Base-by-base conservation (phyloP, 2,797 vertebrate species). In the Tenualosa thibaudeaui region DNA sequence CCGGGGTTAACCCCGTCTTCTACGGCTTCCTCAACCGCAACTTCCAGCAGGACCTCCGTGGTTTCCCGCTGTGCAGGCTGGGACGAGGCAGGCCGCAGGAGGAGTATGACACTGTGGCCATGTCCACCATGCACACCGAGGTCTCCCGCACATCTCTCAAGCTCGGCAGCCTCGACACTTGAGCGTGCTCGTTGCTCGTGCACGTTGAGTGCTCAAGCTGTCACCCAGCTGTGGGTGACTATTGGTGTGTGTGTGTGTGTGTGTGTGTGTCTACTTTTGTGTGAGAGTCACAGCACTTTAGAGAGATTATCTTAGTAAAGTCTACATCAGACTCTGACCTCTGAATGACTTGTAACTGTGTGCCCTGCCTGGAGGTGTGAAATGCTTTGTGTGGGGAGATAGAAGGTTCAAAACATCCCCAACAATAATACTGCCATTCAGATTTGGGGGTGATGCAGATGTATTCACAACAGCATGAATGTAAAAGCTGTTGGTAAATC, bases 1-100 rank as follows among this genome's bases (percentile, higher is more conserved):
- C 96, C 54, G 97, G 96, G 0, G 95, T 97, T 86, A 97, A 97
- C 89, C 96, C 96, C 1, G 93, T 97, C 85, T 97, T 96, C 92
- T 97, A 97, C 0, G 96, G 96, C 24, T 97, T 97, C 89, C 94
- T 97, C 71, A 97, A 97, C 90, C 96, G 96, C 90, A 97, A 97
- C 88, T 97, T 97, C 89, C 96, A 97, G 92, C 94, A 95, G 43
- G 96, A 97, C 86, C 89, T 97, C 88, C 95, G 96, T 58, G 94
- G 96, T 75, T 96, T 97, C 88, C 95, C 94, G 15, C 68, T 75
- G 1, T 75, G 68, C 31, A 31, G 68, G 0, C 37, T 75, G 68
- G 5, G 68, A 15, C 68, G 68, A 0, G 31, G 68, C 31, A 31
- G 13, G 31, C 31, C 13, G 31, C 68, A 96, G 31, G 96, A 97